Percentiles rank a stretch among this genome's conserved stretches.
phyloP scores from a whole-genome alignment of 1,140 invertebrate species.

The Drosophila truncata region DNA sequence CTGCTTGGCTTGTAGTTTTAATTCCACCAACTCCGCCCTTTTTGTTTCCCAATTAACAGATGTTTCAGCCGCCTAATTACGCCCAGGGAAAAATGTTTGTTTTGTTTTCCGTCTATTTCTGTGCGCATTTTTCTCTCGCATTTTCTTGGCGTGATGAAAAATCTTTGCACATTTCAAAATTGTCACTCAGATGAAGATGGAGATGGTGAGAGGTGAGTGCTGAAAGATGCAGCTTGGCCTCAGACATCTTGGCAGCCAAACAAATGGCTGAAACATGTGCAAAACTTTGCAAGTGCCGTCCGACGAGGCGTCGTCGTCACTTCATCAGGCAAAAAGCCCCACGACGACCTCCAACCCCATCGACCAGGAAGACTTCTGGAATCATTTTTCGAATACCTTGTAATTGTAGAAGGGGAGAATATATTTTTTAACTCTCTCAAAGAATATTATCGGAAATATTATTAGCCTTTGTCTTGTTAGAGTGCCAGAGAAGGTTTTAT shows the following conservation, averaged over 20 bases:
- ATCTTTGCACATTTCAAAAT: conserved; percentile 56
- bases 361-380: conserved; percentile 61
- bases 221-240: conserved; percentile 26
- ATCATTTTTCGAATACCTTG: conserved; percentile 1
- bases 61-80: conserved; percentile 58
- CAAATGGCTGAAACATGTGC: conserved; percentile 51
- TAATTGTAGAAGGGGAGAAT: background rate
- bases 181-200: conserved; percentile 48
- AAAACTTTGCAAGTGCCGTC: conserved; percentile 27
- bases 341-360: conserved; percentile 44
- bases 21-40: conserved; percentile 17
- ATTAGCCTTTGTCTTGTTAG: no score
- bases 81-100: conserved; percentile 37
- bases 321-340: conserved; percentile 68
- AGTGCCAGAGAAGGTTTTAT: background rate
- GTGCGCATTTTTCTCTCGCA: background rate
- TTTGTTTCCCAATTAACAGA: conserved; percentile 48
- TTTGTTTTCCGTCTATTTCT: conserved; percentile 40
- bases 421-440: no score
- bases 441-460: no score
- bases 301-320: conserved; percentile 57
- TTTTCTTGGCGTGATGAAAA: conserved; percentile 19
- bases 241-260: conserved; percentile 63
- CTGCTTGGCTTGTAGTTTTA: conserved; percentile 8
- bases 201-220: background rate